Conservation (phyloP, 2,888 invertebrate species). For the Lepeophtheirus nordmannii region DNA sequence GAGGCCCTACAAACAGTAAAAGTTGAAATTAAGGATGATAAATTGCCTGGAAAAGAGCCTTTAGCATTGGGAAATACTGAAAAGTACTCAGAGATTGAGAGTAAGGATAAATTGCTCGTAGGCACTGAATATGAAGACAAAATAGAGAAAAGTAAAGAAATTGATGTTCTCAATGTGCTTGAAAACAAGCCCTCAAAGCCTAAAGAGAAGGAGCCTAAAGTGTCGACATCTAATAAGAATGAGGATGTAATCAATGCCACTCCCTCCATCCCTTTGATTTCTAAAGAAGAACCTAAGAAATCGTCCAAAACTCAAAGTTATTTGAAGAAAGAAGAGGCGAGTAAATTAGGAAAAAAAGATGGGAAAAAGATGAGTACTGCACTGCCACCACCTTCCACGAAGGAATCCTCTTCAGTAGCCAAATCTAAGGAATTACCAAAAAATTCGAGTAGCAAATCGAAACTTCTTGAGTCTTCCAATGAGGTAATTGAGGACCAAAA, state of each 20-base stretch:
- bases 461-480: background rate
- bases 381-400: background rate
- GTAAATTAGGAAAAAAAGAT: background rate
- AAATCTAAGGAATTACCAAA: background rate
- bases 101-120: too few species aligned
- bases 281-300: conserved; percentile 3
- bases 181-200: background rate
- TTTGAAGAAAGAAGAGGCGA: background rate
- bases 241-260: background rate
- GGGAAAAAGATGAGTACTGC: background rate
- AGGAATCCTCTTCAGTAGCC: background rate
- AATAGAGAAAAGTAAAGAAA: too few species aligned
- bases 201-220: too few species aligned
- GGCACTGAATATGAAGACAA: too few species aligned
- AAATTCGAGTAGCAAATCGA: background rate
- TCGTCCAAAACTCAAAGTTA: background rate
- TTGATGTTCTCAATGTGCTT: background rate
- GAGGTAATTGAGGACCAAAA: background rate
- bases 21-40: background rate
- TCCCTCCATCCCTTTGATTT: background rate
- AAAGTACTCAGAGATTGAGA: too few species aligned
- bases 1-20: background rate
- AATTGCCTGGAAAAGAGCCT: background rate
- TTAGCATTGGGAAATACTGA: too few species aligned
- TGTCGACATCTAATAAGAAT: background rate